A percentile compares a stretch with the other conserved stretches of the same genome.
These are phyloP conservation scores for Noctua comes DNA, from an alignment of 2,888 invertebrate species.

Conservation along the genomic window DNA sequence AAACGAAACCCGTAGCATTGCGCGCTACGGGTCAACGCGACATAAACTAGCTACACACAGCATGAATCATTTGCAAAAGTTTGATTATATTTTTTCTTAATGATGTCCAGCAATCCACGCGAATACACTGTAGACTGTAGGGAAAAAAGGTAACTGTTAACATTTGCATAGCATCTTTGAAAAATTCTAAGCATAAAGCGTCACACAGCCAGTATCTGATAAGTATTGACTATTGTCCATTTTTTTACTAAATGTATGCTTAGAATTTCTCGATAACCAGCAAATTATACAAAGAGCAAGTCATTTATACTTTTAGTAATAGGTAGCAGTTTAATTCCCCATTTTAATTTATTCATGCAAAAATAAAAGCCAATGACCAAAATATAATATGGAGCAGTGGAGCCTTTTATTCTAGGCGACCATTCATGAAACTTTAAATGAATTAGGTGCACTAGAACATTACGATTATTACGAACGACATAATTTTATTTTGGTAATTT, in stretches of 20 bases:
- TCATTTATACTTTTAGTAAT: constrained; percentile 42
- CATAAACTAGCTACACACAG: constrained; percentile 88
- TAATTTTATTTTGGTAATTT: neutral
- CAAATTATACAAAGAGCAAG: constrained; percentile 78
- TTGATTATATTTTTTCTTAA: constrained; percentile 84
- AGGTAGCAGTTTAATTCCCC: constrained; percentile 36
- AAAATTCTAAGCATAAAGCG: constrained; percentile 85
- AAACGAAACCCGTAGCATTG: constrained; percentile 90
- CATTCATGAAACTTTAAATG: neutral
- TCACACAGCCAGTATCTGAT: neutral
- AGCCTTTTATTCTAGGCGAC: neutral
- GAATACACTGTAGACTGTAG: constrained; percentile 90
- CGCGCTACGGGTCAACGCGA: constrained; percentile 91
- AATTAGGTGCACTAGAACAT: neutral
- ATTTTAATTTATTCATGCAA: constrained; percentile 54
- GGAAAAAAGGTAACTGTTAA: constrained; percentile 89
- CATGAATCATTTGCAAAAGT: constrained; percentile 85
- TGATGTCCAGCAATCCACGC: constrained; percentile 87
- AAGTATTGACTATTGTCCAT: constrained; percentile 19
- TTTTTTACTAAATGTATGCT: constrained; percentile 71
- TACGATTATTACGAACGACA: neutral
- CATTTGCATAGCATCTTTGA: constrained; percentile 84
- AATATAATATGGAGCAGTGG: neutral
- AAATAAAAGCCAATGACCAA: constrained; percentile 21
- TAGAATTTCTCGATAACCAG: constrained; percentile 86